Conservation (phyloP, 2,797 vertebrate species). For the Urosaurus nigricauda region DNA sequence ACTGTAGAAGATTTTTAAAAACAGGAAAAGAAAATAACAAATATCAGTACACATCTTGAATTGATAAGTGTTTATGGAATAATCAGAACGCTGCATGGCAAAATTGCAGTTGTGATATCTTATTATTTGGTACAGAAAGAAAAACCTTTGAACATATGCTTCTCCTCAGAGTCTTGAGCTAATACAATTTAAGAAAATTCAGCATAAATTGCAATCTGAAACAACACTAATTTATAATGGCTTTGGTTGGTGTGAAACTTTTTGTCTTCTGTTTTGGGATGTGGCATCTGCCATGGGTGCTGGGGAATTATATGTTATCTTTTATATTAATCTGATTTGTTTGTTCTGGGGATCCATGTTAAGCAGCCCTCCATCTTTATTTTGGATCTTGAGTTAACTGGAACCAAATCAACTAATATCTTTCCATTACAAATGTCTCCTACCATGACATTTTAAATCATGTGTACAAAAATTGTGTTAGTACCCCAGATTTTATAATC, state of each 20-base stretch:
- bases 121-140: conserved; percentile 37
- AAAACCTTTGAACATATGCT: conserved; percentile 50
- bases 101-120: conserved; percentile 64
- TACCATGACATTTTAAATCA: conserved; percentile 28
- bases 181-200: conserved; percentile 68
- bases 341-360: conserved; percentile 76
- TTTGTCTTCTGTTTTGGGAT: conserved; percentile 81
- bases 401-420: conserved; percentile 60
- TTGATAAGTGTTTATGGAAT: neutral
- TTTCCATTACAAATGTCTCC: conserved; percentile 24
- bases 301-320: conserved; percentile 78
- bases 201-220: conserved; percentile 62
- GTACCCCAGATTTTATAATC: conserved; percentile 73
- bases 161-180: conserved; percentile 56
- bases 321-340: conserved; percentile 77
- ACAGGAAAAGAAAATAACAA: neutral
- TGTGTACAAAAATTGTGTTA: conserved; percentile 29
- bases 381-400: conserved; percentile 67
- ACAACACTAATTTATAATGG: conserved; percentile 70
- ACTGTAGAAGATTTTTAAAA: neutral
- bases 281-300: conserved; percentile 81
- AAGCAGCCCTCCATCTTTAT: conserved; percentile 69
- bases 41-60: neutral
- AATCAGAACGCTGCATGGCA: conserved; percentile 37
- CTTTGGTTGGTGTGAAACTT: conserved; percentile 77